These are phyloP conservation scores for Tyria jacobaeae DNA, from an alignment of 2,888 invertebrate genomes.

Conservation along the genomic window DNA sequence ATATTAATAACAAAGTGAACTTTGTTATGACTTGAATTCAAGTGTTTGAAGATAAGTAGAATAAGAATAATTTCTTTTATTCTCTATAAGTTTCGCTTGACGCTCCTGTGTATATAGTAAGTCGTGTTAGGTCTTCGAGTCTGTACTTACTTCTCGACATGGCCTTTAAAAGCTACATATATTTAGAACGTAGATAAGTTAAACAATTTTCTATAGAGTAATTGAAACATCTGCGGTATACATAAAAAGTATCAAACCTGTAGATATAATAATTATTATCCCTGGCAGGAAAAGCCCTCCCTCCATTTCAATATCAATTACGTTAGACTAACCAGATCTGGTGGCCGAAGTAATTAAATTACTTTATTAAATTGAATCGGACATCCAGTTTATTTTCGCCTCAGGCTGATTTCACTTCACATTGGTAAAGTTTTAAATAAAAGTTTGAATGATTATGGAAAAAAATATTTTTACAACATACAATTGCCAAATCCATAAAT, in stretches of 20 bases:
- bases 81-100: too few species aligned
- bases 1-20: neutral
- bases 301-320: slow-evolving; percentile 1
- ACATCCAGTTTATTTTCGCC: neutral
- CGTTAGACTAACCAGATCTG: slow-evolving; percentile 1
- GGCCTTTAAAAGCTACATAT: too few species aligned
- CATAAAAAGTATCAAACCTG: slow-evolving; percentile 7
- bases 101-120: too few species aligned
- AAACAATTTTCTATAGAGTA: too few species aligned
- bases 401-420: neutral
- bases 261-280: neutral
- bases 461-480: too few species aligned
- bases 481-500: too few species aligned
- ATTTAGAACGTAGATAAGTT: too few species aligned
- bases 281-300: neutral
- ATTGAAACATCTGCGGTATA: slow-evolving; percentile 19
- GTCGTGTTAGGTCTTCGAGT: too few species aligned
- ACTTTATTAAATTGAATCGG: neutral
- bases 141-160: too few species aligned
- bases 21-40: neutral
- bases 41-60: neutral
- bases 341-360: slow-evolving; percentile 1
- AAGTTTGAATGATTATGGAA: too few species aligned
- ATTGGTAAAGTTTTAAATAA: neutral
- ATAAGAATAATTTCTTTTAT: neutral